These are phyloP conservation scores for Ailuropoda melanoleuca DNA, from an alignment of 2,113 vertebrate species.

Conservation along the genomic window DNA sequence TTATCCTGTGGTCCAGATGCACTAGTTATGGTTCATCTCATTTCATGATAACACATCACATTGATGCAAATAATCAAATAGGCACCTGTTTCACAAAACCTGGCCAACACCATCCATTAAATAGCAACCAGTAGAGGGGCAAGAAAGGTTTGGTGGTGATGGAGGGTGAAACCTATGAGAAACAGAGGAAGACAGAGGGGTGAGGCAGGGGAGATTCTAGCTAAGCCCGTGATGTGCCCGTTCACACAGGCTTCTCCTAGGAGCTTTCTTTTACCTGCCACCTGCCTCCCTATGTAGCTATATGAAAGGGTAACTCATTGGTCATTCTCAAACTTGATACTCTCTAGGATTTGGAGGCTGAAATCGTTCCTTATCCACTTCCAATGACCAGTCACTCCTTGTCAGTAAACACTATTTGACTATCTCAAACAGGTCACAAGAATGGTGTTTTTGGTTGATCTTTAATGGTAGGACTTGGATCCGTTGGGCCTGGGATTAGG, in stretches of 20 bases:
- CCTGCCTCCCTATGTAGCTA: not conserved
- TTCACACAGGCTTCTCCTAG: not conserved
- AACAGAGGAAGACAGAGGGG: not conserved
- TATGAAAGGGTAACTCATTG: not conserved
- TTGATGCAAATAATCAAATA: slow-evolving; percentile 25
- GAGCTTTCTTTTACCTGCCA: not conserved
- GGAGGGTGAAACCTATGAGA: not conserved
- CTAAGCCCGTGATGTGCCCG: accelerated
- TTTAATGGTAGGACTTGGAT: not conserved
- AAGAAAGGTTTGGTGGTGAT: not conserved
- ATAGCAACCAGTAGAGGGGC: not conserved
- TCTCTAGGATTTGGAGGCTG: not conserved
- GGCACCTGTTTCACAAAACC: slow-evolving; percentile 64
- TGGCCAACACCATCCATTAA: not conserved
- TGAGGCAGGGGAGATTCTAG: accelerated
- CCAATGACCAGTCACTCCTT: not conserved
- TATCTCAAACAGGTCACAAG: not conserved
- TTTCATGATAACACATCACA: slow-evolving; percentile 61
- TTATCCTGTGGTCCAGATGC: slow-evolving; percentile 67
- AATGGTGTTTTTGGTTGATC: not conserved
- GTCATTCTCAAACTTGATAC: not conserved
- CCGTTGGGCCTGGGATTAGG: not conserved
- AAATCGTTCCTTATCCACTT: not conserved
- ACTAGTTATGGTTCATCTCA: slow-evolving; percentile 59
- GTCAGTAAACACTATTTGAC: not conserved